Conservation (phyloP, 2,797 vertebrate species). For the Ateles fusciceps region DNA sequence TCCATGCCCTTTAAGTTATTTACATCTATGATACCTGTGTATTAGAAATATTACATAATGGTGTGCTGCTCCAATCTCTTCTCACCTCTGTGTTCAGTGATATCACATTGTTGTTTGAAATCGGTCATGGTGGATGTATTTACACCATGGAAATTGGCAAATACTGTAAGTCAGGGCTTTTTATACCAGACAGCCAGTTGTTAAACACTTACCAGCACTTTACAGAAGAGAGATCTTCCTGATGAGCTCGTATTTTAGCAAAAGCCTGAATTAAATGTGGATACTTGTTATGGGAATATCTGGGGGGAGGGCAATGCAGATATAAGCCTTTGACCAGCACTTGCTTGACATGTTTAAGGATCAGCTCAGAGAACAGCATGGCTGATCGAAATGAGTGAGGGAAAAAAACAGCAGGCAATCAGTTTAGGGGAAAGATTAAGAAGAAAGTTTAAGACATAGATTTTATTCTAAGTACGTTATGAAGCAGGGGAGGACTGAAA, state of each 20-base stretch:
- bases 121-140: not conserved
- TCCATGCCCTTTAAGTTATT: not conserved
- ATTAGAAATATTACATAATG: not conserved
- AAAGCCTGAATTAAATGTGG: not conserved
- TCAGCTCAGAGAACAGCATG: not conserved
- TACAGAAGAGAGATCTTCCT: not conserved
- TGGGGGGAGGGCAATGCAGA: not conserved
- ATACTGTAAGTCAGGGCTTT: not conserved
- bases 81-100: not conserved
- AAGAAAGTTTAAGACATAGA: not conserved
- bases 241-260: not conserved
- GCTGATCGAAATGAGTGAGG: not conserved
- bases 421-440: not conserved
- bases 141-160: not conserved
- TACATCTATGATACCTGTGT: not conserved
- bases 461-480: not conserved
- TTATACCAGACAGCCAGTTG: not conserved
- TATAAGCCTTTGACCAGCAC: not conserved
- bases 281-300: not conserved
- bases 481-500: not conserved
- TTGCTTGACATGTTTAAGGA: not conserved
- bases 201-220: not conserved
- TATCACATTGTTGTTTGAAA: not conserved
- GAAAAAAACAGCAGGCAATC: not conserved
- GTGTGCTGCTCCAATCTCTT: not conserved